These are phyloP conservation scores for Globodera ellingtonae DNA, from an alignment of 1,140 invertebrate genomes.

Conservation along the genomic window DNA sequence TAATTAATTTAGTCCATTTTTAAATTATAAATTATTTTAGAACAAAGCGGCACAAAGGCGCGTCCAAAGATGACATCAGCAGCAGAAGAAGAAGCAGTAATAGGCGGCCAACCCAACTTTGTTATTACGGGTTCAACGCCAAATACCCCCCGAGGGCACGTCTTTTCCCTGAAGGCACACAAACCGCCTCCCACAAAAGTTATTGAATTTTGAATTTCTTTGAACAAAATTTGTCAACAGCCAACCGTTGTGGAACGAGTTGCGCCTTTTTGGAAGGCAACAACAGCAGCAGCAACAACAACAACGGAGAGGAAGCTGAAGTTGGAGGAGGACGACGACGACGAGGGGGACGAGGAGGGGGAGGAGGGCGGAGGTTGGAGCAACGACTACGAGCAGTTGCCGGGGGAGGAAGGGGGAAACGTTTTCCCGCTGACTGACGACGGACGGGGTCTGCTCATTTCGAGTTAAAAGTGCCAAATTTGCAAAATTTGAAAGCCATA, in stretches of 20 bases:
- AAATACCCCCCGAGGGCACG: neutral
- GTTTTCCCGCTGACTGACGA: neutral
- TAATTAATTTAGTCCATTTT: neutral
- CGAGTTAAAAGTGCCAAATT: no score
- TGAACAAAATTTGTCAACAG: neutral
- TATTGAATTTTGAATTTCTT: neutral
- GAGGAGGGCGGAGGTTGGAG: neutral
- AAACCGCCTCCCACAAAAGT: neutral
- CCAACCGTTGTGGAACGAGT: neutral
- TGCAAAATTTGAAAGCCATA: no score
- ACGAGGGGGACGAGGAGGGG: neutral
- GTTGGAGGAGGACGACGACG: neutral
- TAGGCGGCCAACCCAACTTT: neutral
- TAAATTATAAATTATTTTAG: neutral
- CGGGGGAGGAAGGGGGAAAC: neutral
- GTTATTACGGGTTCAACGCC: neutral
- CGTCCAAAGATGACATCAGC: neutral
- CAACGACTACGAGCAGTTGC: constrained; percentile 3
- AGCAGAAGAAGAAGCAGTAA: neutral
- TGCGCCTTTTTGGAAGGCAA: neutral
- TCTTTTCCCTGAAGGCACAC: neutral
- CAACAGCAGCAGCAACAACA: neutral
- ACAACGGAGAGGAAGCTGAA: neutral
- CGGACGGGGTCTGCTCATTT: neutral
- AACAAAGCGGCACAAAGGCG: neutral